Conservation (phyloP, 2,888 invertebrate species). For the Bembecia ichneumoniformis region DNA sequence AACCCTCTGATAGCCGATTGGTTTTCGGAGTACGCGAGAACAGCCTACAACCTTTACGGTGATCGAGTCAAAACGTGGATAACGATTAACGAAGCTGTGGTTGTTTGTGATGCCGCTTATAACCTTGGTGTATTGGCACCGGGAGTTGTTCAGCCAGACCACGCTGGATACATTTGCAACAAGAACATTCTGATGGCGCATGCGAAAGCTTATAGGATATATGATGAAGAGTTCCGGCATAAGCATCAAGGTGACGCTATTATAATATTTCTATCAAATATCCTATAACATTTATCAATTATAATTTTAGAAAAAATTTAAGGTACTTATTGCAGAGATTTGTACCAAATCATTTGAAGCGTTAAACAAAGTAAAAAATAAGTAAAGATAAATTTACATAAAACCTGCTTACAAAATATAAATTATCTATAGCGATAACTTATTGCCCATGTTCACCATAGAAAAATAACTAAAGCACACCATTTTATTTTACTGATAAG, state of each 20-base stretch:
- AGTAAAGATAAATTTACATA: too few species aligned
- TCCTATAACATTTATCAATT: too few species aligned
- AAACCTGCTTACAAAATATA: too few species aligned
- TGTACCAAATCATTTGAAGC: too few species aligned
- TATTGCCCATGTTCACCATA: too few species aligned
- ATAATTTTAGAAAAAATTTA: too few species aligned
- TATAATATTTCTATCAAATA: too few species aligned
- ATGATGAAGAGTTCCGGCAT: constrained; percentile 59
- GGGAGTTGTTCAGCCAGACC: constrained; percentile 30
- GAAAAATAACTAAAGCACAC: too few species aligned
- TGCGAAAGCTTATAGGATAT: constrained; percentile 69
- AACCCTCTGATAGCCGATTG: constrained; percentile 21
- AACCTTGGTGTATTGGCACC: constrained; percentile 26
- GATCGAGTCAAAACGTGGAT: constrained; percentile 27
- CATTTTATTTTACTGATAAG: too few species aligned
- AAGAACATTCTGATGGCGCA: constrained; percentile 77
- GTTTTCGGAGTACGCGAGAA: constrained; percentile 21
- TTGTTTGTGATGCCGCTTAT: constrained; percentile 7
- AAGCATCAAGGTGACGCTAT: constrained; percentile 46
- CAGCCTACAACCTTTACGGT: constrained; percentile 17
- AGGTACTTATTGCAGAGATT: too few species aligned
- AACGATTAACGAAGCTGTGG: constrained; percentile 19
- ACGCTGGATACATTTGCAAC: constrained; percentile 67
- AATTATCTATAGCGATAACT: too few species aligned
- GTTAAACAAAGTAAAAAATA: too few species aligned